Percentiles rank a stretch among this genome's conserved stretches.
Evolutionary conservation across 2,888 invertebrate genomes (phyloP).

Genomic region (Xestia sexstrigata): DNA sequence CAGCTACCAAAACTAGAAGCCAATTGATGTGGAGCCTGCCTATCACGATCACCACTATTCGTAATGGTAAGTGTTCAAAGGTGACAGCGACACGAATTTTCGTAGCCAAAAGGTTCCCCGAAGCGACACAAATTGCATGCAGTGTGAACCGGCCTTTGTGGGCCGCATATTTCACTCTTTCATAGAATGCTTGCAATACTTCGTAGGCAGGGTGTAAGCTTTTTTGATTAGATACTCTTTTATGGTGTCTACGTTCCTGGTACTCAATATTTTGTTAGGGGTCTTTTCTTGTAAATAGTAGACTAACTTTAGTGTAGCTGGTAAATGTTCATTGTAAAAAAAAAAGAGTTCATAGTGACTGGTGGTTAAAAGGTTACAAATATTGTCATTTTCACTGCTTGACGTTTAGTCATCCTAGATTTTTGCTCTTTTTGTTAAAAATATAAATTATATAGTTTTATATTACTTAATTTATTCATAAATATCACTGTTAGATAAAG

Average conservation of each 20-base stretch:
- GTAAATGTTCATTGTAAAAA: not conserved
- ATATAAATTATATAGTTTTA: too few relatives aligned
- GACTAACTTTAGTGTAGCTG: not conserved
- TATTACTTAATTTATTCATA: not conserved
- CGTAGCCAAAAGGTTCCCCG: constrained; percentile 29
- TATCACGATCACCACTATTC: constrained; percentile 17
- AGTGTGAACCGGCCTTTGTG: constrained; percentile 51
- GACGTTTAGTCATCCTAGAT: not conserved
- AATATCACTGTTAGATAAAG: not conserved
- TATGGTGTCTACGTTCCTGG: not conserved
- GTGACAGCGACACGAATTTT: constrained; percentile 35
- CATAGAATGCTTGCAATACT: constrained; percentile 27
- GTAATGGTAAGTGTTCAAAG: constrained; percentile 45
- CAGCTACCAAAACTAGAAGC: not conserved
- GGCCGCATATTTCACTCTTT: constrained; percentile 32
- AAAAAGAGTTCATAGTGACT: not conserved
- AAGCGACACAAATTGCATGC: constrained; percentile 57
- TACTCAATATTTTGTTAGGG: not conserved
- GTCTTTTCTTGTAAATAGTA: not conserved
- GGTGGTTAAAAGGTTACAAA: not conserved
- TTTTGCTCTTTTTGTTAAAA: not conserved
- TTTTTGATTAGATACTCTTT: constrained; percentile 32
- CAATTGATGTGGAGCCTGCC: constrained; percentile 10
- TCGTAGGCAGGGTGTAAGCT: not conserved
- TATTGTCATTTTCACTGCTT: not conserved